Evolutionary conservation across 2,113 vertebrate species (phyloP), one percentile per base, ranked within the genome.

Genomic region (Hippocampus mohnikei): DNA sequence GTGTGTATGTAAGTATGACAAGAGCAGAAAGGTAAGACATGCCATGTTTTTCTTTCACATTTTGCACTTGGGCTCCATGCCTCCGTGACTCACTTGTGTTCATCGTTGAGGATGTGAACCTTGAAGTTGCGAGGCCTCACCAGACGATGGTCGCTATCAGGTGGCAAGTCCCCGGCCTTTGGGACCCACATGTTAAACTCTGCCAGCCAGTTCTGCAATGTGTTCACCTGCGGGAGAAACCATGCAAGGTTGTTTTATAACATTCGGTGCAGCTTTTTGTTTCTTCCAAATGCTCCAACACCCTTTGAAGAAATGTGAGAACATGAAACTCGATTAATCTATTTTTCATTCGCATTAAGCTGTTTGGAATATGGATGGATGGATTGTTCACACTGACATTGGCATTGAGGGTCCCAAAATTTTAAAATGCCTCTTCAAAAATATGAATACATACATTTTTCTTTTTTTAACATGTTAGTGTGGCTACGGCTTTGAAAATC

Each of bases 141-240:
- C 72, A 93, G 89, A 66, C 91, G 81, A 10, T 91, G 89, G 85
- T 95, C 92, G 53, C 81, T 89, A 71, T 95, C 93, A 72, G 92
- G 88, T 70, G 91, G 91, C 78, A 97, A 87, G 23, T 92, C 89
- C 90, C 96, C 96, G 11, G 91, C 87, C 37, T 95, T 77, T 0
- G 97, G 97, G 56, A 96, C 91, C 97, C 97, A 98, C 77, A 91
- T 92, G 88, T 98, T 98, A 90, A 98, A 98, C 83, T 98, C 97
- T 41, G 95, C 94, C 79, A 98, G 85, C 97, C 97, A 98, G 83
- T 98, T 98, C 70, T 98, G 97, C 81, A 98, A 90, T 0, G 97
- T 98, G 87, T 98, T 98, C 78, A 98, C 97, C 97, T 98, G 82
- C 20, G 15, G 23, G 60, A 2, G 25, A 71, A 69, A 71, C 20